Evolutionary conservation across 2,888 invertebrate species (phyloP).

Genomic region (Shargacucullia verbasci): DNA sequence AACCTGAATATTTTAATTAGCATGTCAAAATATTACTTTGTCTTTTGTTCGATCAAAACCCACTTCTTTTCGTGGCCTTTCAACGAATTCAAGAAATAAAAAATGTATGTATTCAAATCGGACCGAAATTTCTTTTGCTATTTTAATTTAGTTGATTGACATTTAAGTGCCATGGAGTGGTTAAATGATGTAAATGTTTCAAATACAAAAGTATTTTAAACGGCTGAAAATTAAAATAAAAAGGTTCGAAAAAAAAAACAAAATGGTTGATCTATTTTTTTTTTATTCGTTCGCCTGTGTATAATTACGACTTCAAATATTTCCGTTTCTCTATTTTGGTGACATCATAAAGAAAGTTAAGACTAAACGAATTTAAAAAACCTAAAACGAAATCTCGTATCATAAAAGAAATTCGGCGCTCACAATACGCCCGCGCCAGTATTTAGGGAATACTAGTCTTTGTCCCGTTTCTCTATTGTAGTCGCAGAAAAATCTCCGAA

Average conservation of each 20-base stretch:
- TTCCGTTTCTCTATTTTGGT: too few relatives aligned
- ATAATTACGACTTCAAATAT: too few relatives aligned
- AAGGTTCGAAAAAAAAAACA: not conserved
- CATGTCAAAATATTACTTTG: slow-evolving; percentile 34
- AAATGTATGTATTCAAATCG: slow-evolving; percentile 62
- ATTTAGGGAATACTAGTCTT: slow-evolving; percentile 40
- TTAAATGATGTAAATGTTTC: slow-evolving; percentile 26
- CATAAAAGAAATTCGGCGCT: slow-evolving; percentile 32
- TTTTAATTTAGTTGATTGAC: slow-evolving; percentile 45
- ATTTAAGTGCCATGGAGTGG: slow-evolving; percentile 28
- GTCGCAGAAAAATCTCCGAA: slow-evolving; percentile 21
- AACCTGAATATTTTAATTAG: slow-evolving; percentile 39
- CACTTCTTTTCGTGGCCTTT: slow-evolving; percentile 28
- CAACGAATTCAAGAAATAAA: slow-evolving; percentile 43
- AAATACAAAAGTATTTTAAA: slow-evolving; percentile 16
- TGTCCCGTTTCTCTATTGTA: slow-evolving; percentile 46
- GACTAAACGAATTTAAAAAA: slow-evolving; percentile 9
- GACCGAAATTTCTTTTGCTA: slow-evolving; percentile 43
- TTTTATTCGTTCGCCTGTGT: slow-evolving; percentile 11
- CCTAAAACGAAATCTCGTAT: slow-evolving; percentile 16
- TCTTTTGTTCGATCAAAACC: slow-evolving; percentile 48
- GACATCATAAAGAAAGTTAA: too few relatives aligned
- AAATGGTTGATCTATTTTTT: not conserved
- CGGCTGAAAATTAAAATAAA: slow-evolving; percentile 3
- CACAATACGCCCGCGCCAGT: slow-evolving; percentile 55